A percentile compares a stretch with the other conserved stretches of the same genome.
Evolutionary conservation across 2,888 invertebrate species (phyloP).

Genomic region (Camptogramma bilineatum): DNA sequence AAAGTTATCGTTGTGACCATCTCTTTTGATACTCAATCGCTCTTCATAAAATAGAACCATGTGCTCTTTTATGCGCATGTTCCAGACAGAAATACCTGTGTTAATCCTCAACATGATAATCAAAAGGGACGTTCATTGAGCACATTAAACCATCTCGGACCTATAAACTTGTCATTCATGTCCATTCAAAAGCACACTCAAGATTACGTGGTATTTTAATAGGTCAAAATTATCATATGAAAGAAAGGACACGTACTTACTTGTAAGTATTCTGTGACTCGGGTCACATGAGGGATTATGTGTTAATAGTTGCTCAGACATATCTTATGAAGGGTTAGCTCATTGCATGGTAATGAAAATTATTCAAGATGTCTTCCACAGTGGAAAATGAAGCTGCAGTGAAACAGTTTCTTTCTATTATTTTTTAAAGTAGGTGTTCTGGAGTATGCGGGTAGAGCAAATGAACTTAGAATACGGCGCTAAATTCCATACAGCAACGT

Average conservation of each 20-base stretch:
- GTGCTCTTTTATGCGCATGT: neutral
- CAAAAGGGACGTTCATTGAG: conserved; percentile 6
- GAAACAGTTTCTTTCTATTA: neutral
- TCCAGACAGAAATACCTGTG: neutral
- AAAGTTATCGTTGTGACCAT: no score
- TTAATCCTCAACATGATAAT: conserved; percentile 1
- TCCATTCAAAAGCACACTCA: conserved; percentile 62
- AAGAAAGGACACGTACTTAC: conserved; percentile 42
- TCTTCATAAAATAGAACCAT: neutral
- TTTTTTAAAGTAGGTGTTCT: neutral
- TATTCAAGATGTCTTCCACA: conserved; percentile 59
- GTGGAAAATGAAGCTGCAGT: conserved; percentile 14
- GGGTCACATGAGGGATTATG: conserved; percentile 75
- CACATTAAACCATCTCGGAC: conserved; percentile 35
- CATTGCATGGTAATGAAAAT: conserved; percentile 71
- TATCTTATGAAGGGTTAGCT: conserved; percentile 73
- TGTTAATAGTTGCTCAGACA: conserved; percentile 77
- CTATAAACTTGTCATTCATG: conserved; percentile 60
- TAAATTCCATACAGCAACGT: neutral
- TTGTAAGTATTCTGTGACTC: conserved; percentile 38
- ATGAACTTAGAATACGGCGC: neutral
- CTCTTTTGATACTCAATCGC: neutral
- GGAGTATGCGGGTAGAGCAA: neutral
- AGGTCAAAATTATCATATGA: conserved; percentile 78
- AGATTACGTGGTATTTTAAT: conserved; percentile 71